Conservation (phyloP, 1,140 invertebrate species). For the Manduca sexta region DNA sequence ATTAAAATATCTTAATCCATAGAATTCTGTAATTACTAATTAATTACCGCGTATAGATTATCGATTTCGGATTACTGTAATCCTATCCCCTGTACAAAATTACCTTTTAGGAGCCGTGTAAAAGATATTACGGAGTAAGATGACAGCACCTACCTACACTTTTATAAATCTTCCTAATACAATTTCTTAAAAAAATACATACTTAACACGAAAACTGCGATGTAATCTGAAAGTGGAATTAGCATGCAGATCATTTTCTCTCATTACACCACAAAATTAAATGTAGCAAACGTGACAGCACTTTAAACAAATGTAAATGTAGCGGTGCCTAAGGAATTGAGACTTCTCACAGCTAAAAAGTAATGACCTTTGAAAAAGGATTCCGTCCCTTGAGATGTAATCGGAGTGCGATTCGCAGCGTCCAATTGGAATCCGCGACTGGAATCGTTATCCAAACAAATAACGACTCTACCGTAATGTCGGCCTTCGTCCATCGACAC, state of each 20-base stretch:
- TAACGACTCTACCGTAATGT: slow-evolving; percentile 7
- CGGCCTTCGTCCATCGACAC: slow-evolving; percentile 1
- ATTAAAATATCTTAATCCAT: no score
- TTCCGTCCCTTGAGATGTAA: slow-evolving; percentile 12
- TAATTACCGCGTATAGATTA: no score
- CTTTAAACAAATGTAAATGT: slow-evolving; percentile 22
- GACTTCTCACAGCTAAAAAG: slow-evolving; percentile 15
- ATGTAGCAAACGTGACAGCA: slow-evolving; percentile 13
- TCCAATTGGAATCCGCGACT: slow-evolving; percentile 10
- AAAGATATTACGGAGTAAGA: no score
- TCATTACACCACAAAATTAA: slow-evolving; percentile 17
- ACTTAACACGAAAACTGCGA: no score
- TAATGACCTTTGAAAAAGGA: slow-evolving; percentile 20
- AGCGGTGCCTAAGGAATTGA: slow-evolving; percentile 10
- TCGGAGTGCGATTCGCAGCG: slow-evolving; percentile 8
- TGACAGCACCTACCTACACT: no score
- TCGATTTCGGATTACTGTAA: no score
- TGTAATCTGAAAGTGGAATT: not conserved
- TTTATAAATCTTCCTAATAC: no score
- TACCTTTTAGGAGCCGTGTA: no score
- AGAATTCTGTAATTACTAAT: no score
- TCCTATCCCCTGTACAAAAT: no score
- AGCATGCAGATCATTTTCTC: slow-evolving; percentile 4
- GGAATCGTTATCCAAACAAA: slow-evolving; percentile 20
- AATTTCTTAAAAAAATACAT: no score